Evolutionary conservation across 2,113 vertebrate species (phyloP), one percentile per base, ranked within the genome.

Genomic region (Clarias macrocephalus): DNA sequence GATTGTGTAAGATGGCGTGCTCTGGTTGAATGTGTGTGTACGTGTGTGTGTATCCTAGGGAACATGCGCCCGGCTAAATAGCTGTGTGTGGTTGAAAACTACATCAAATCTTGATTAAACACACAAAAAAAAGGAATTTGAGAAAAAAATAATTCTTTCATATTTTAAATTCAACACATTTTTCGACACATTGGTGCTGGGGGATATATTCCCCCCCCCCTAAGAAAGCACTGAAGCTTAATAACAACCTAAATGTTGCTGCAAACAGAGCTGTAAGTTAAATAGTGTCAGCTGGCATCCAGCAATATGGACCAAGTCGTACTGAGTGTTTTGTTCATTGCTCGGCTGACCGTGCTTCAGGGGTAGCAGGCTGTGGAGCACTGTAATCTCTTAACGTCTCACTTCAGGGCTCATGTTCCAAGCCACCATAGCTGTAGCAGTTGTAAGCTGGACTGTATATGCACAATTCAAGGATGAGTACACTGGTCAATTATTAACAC

Each of bases 401-500:
- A 76, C 68, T 80, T 52, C 57, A 28, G 56, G 11, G 73, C 52
- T 28, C 7, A 80, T 42, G 62, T 76, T 68, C 57, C 77, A 85
- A 87, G 84, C 85, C 70, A 86, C 33, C 56, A 70, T 72, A 59
- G 73, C 33, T 18, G 5, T 59, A 89, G 77, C 84, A 75, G 52
- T 7, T 48, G 42, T 37, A 82, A 88, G 59, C 81, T 80, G 8
- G 63, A 85, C 59, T 88, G 65, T 87, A 86, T 86, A 86, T 88
- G 70, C 86, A 82, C 88, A 60, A 88, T 82, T 88, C 76, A 56
- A 28, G 10, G 30, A 68, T 30, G 63, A 56, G 80, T 82, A 65
- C 68, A 42, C 75, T 84, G 66, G 75, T 90, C 85, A 88, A 86
- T 90, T 84, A 90, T 90, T 90, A 89, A 90, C 80, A 81, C 10